These are phyloP conservation scores for Drosophila lini DNA, from an alignment of 1,140 invertebrate genomes.

Conservation along the genomic window DNA sequence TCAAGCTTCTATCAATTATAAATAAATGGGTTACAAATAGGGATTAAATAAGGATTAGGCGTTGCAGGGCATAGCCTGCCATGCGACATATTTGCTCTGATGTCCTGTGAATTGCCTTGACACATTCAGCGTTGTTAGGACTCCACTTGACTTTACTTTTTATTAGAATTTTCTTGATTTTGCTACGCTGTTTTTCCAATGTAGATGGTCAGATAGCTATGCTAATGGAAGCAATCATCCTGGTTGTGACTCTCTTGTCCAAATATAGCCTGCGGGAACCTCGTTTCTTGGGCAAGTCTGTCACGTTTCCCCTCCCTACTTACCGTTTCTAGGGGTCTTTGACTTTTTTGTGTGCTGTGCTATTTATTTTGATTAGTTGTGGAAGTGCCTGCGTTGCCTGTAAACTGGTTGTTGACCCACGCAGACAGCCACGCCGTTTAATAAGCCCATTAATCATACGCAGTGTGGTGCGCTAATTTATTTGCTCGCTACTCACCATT, in stretches of 20 bases:
- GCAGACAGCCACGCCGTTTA: conserved; percentile 38
- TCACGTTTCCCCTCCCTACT: conserved; percentile 1
- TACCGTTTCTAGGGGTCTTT: conserved; percentile 6
- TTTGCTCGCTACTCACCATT: conserved; percentile 61
- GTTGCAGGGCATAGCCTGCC: no score
- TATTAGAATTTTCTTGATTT: not conserved
- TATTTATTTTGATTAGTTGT: conserved; percentile 56
- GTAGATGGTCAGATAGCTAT: conserved; percentile 8
- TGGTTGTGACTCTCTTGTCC: conserved; percentile 19
- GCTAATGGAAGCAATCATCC: conserved; percentile 17
- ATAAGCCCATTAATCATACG: conserved; percentile 80
- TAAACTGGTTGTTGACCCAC: conserved; percentile 74
- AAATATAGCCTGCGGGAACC: conserved; percentile 15
- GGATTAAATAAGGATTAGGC: not conserved
- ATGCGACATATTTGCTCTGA: not conserved
- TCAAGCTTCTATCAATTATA: not conserved
- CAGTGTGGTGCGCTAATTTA: conserved; percentile 74
- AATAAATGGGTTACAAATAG: not conserved
- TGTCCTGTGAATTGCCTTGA: not conserved
- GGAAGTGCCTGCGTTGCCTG: conserved; percentile 40
- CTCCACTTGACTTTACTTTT: not conserved
- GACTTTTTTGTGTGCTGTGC: conserved; percentile 7
- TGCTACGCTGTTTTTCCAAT: not conserved
- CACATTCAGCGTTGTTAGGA: not conserved
- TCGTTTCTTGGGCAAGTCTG: not conserved